Conservation (phyloP, 2,113 vertebrate species). For the Corythornis vintsioides region DNA sequence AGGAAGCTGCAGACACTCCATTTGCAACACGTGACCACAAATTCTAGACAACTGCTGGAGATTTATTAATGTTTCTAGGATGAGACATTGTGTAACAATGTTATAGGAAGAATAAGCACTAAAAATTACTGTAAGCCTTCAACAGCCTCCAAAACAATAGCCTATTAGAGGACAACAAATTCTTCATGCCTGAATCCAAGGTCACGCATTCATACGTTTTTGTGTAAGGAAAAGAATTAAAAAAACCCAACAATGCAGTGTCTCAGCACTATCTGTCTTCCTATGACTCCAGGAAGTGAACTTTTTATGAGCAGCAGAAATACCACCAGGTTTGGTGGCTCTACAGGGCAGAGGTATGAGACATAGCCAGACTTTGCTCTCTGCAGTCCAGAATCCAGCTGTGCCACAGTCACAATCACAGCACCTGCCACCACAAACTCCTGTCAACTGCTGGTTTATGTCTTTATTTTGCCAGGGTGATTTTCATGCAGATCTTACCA, state of each 20-base stretch:
- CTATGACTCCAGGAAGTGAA: neutral
- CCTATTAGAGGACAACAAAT: neutral
- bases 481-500: neutral
- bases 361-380: neutral
- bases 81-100: neutral
- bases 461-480: neutral
- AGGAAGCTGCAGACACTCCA: neutral
- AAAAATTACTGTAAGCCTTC: neutral
- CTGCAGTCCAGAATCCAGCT: neutral
- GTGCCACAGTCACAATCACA: accelerated
- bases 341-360: neutral
- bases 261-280: neutral
- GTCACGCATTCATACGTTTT: neutral
- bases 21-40: accelerated
- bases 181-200: neutral
- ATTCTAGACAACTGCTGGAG: neutral
- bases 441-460: accelerated
- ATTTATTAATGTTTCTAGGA: neutral
- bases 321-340: neutral
- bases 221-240: neutral
- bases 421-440: too few species aligned
- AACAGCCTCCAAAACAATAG: neutral
- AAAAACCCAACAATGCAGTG: neutral
- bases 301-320: neutral
- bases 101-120: neutral